These are phyloP conservation scores for Stenichneumon culpator DNA, from an alignment of 2,888 invertebrate species.

Conservation along the genomic window DNA sequence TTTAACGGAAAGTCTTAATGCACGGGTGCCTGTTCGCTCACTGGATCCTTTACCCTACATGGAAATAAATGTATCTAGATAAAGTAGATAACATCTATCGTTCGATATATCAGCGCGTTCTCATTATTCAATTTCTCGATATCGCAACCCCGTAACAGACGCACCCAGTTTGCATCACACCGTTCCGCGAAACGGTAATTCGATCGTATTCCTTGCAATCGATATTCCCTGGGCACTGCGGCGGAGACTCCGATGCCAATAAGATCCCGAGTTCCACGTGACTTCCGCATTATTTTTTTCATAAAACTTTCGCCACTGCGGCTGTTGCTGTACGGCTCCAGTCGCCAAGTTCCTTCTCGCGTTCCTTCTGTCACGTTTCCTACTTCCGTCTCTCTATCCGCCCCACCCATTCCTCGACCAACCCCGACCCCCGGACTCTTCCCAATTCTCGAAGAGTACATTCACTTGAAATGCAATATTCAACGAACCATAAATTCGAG, in stretches of 20 bases:
- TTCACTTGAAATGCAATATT: neutral
- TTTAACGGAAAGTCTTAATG: no score
- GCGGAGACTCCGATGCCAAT: constrained; percentile 28
- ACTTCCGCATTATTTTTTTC: constrained; percentile 57
- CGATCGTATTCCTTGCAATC: constrained; percentile 34
- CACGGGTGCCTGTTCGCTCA: no score
- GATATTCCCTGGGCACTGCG: constrained; percentile 8
- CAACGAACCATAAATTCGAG: neutral
- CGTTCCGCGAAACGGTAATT: neutral
- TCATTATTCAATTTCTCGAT: neutral
- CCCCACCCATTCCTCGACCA: neutral
- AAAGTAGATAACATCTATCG: no score
- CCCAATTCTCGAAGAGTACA: neutral
- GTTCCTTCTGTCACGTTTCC: constrained; percentile 20
- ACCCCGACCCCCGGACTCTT: neutral
- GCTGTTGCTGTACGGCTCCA: constrained; percentile 1
- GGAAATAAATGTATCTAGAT: neutral
- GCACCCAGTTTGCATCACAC: neutral
- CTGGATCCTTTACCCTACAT: neutral
- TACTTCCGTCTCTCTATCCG: neutral
- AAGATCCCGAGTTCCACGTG: neutral
- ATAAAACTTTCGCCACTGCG: constrained; percentile 55
- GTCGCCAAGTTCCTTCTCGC: constrained; percentile 46
- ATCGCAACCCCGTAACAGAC: neutral
- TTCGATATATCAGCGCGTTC: neutral